Evolutionary conservation across 2,797 vertebrate genomes (phyloP).

Genomic region (Columba guinea): DNA sequence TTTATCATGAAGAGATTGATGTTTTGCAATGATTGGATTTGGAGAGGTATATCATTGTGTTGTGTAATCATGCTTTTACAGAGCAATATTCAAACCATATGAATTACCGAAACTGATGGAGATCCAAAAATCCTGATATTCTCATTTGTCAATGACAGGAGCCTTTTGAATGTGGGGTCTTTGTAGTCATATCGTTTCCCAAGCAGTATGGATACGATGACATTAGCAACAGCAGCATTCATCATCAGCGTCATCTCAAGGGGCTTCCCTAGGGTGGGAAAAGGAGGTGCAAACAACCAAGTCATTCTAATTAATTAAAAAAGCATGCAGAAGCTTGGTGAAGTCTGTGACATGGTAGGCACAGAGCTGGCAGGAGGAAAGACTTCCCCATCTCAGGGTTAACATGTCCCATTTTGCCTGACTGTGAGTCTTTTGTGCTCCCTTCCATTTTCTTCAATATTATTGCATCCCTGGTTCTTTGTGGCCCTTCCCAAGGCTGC

Average conservation of each 20-base stretch:
- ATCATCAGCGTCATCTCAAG: background rate
- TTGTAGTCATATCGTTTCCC: constrained; percentile 10
- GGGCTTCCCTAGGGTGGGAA: background rate
- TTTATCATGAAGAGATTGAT: background rate
- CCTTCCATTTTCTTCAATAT: background rate
- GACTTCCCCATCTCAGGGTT: background rate
- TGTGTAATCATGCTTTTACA: background rate
- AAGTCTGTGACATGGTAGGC: background rate
- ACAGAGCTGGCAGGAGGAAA: background rate
- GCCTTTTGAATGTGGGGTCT: background rate
- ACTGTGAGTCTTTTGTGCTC: background rate
- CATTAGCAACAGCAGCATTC: constrained; percentile 10
- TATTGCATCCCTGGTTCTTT: background rate
- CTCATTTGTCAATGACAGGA: background rate
- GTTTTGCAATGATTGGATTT: background rate
- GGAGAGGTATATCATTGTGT: background rate
- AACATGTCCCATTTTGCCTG: accelerated
- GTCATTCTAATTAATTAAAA: background rate
- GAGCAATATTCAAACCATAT: background rate
- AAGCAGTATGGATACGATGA: constrained; percentile 25
- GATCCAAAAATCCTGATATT: background rate
- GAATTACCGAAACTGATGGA: background rate
- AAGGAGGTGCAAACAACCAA: background rate
- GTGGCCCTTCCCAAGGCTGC: background rate
- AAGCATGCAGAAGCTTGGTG: background rate